These are phyloP conservation scores for Lampropteryx suffumata DNA, from an alignment of 2,888 invertebrate genomes.

Conservation along the genomic window DNA sequence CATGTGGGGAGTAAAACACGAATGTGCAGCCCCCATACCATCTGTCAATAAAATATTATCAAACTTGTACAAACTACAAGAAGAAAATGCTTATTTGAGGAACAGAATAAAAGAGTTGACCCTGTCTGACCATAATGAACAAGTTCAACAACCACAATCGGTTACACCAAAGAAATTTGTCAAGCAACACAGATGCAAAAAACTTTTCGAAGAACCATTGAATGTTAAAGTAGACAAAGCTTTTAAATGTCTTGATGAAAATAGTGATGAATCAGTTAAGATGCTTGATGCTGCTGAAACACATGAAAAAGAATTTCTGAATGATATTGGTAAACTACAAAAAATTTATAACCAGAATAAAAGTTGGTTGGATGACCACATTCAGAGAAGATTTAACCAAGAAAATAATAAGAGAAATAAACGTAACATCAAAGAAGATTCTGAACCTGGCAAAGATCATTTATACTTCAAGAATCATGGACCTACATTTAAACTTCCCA, in stretches of 20 bases:
- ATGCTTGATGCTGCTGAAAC: conserved; percentile 38
- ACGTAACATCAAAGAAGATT: conserved; percentile 6
- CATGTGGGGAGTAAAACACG: conserved; percentile 77
- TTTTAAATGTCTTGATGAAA: conserved; percentile 66
- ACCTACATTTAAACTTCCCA: conserved; percentile 9
- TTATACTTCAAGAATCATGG: conserved; percentile 1
- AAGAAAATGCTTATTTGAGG: conserved; percentile 73
- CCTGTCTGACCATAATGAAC: conserved; percentile 49
- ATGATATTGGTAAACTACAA: conserved; percentile 61
- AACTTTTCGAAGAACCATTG: conserved; percentile 70
- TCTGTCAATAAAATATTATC: conserved; percentile 75
- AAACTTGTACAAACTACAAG: conserved; percentile 75
- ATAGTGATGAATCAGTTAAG: conserved; percentile 34
- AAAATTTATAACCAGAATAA: conserved; percentile 68
- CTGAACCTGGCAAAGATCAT: conserved; percentile 1
- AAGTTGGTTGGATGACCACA: conserved; percentile 69
- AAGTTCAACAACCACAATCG: conserved; percentile 47
- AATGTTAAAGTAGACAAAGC: conserved; percentile 53
- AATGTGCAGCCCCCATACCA: conserved; percentile 61
- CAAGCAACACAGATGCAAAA: conserved; percentile 67
- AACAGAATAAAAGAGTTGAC: conserved; percentile 70
- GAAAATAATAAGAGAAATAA: conserved; percentile 19
- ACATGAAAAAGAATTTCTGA: conserved; percentile 63
- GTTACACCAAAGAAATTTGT: conserved; percentile 42
- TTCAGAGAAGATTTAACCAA: conserved; percentile 53